phyloP scores from a whole-genome alignment of 2,797 vertebrate genomes.

The Phataginus tricuspis region DNA sequence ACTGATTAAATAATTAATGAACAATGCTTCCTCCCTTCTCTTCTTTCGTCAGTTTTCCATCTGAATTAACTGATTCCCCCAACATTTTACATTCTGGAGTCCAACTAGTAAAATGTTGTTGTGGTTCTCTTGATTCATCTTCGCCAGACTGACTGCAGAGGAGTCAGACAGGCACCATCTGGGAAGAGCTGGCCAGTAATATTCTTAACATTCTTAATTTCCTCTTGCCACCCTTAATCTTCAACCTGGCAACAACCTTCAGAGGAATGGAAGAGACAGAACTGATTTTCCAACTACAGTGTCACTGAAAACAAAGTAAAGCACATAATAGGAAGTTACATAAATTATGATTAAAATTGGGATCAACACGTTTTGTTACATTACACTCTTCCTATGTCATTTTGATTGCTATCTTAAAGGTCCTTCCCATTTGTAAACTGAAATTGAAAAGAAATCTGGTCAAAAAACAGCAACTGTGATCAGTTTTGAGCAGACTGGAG shows the following conservation, averaged over 20 bases:
- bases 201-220: not conserved
- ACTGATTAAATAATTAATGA: too few relatives aligned
- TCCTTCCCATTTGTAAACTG: not conserved
- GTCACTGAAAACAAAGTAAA: not conserved
- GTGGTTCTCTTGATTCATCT: not conserved
- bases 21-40: too few relatives aligned
- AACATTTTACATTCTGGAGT: slow-evolving; percentile 2
- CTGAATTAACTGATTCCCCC: slow-evolving; percentile 28
- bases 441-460: not conserved
- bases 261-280: not conserved
- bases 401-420: not conserved
- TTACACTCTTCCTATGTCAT: not conserved
- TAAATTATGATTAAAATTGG: not conserved
- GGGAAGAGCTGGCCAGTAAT: not conserved
- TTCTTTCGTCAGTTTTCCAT: not conserved
- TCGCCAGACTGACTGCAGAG: not conserved
- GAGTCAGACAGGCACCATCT: not conserved
- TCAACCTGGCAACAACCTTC: not conserved
- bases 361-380: not conserved
- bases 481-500: not conserved
- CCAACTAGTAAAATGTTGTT: not conserved
- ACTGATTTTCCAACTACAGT: not conserved
- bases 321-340: not conserved
- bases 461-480: not conserved
- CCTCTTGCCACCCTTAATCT: not conserved